A percentile compares a stretch with the other conserved stretches of the same genome.
Evolutionary conservation across 2,888 invertebrate genomes (phyloP).

Genomic region (Hypsopygia costalis): DNA sequence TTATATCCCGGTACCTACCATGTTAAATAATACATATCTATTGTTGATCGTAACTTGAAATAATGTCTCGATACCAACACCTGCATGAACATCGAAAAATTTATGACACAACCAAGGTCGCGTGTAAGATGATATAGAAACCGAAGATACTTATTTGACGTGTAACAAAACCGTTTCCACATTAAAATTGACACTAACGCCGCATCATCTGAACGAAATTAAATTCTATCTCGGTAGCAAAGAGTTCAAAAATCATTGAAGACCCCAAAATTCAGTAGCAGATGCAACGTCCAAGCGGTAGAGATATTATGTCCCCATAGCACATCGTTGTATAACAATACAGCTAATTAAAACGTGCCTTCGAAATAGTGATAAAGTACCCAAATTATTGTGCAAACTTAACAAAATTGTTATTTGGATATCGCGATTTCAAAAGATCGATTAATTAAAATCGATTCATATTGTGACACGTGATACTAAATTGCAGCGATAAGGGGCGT

Average conservation of each 20-base stretch:
- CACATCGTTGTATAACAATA: slow-evolving; percentile 60
- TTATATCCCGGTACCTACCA: too few relatives aligned
- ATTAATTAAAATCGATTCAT: slow-evolving; percentile 35
- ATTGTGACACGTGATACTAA: slow-evolving; percentile 34
- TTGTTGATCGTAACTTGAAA: too few relatives aligned
- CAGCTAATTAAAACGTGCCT: slow-evolving; percentile 56
- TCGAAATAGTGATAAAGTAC: slow-evolving; percentile 44
- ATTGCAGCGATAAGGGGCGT: slow-evolving; percentile 26
- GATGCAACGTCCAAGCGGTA: slow-evolving; percentile 49
- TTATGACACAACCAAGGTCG: slow-evolving; percentile 49
- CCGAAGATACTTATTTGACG: slow-evolving; percentile 43
- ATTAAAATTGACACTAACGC: slow-evolving; percentile 68
- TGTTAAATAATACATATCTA: too few relatives aligned
- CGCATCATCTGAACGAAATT: slow-evolving; percentile 39
- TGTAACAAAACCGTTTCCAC: slow-evolving; percentile 59
- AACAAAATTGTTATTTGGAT: slow-evolving; percentile 25
- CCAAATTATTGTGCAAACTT: slow-evolving; percentile 41
- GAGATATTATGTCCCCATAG: slow-evolving; percentile 43
- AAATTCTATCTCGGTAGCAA: slow-evolving; percentile 26
- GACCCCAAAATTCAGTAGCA: slow-evolving; percentile 34
- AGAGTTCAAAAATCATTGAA: slow-evolving; percentile 41
- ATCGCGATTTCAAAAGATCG: slow-evolving; percentile 23
- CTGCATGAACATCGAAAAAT: slow-evolving; percentile 24
- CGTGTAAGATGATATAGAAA: slow-evolving; percentile 59
- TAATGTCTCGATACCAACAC: slow-evolving; percentile 1